Conservation (phyloP, 2,888 invertebrate genomes). For the Girardia tigrina region DNA sequence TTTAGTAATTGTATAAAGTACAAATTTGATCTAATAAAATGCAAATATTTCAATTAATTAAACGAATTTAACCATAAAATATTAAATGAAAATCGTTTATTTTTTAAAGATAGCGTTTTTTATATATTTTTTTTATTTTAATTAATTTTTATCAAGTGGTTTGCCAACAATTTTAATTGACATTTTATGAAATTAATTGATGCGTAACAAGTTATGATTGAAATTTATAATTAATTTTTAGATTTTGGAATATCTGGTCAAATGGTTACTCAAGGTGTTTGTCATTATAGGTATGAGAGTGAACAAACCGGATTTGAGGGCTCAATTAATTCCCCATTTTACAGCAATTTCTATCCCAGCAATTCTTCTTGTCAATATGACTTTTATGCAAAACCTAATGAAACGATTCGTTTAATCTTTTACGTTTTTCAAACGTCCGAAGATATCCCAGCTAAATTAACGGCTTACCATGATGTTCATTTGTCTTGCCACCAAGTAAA, state of each 20-base stretch:
- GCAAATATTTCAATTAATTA: too few relatives aligned
- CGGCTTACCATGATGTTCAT: background rate
- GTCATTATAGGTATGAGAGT: conserved; percentile 31
- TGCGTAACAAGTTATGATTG: background rate
- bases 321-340: conserved; percentile 83
- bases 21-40: too few relatives aligned
- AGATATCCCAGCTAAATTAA: background rate
- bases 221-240: background rate
- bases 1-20: too few relatives aligned
- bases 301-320: conserved; percentile 60
- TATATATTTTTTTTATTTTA: too few relatives aligned
- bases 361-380: conserved; percentile 33
- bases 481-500: conserved; percentile 11
- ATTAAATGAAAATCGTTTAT: too few relatives aligned
- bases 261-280: conserved; percentile 16
- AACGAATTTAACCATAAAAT: too few relatives aligned
- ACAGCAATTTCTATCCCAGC: conserved; percentile 58
- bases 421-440: conserved; percentile 27
- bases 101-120: too few relatives aligned
- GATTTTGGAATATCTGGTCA: conserved; percentile 34
- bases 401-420: conserved; percentile 24
- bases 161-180: too few relatives aligned
- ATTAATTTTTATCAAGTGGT: too few relatives aligned
- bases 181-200: too few relatives aligned
- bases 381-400: conserved; percentile 18